Evolutionary conservation across 2,113 vertebrate genomes (phyloP).

Genomic region (Nanger granti): DNA sequence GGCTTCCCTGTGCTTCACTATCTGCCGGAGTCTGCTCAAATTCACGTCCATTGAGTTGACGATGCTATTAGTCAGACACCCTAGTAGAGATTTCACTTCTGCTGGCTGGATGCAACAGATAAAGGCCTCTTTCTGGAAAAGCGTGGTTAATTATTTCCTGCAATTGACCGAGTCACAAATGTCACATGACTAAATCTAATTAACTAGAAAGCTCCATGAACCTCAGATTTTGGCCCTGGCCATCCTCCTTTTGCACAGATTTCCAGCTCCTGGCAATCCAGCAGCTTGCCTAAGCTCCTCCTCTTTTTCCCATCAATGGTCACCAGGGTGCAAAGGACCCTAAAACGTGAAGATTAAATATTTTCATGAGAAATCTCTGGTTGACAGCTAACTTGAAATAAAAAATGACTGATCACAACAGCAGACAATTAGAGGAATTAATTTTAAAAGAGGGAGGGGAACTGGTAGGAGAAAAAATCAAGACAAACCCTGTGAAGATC

Average conservation of each 20-base stretch:
- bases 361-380: slow-evolving; percentile 4
- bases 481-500: neutral
- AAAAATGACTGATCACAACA: slow-evolving; percentile 24
- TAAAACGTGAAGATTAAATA: neutral
- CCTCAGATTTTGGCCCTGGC: neutral
- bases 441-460: neutral
- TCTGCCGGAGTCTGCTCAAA: neutral
- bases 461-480: neutral
- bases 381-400: slow-evolving; percentile 25
- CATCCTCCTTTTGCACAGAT: neutral
- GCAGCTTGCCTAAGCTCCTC: neutral
- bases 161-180: slow-evolving; percentile 29
- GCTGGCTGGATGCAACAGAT: neutral
- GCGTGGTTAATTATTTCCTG: slow-evolving; percentile 19
- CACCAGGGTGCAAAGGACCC: neutral
- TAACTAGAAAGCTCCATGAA: slow-evolving; percentile 16
- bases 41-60: neutral
- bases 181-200: slow-evolving; percentile 43
- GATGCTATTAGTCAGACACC: neutral
- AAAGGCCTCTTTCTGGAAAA: neutral
- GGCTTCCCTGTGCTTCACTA: neutral
- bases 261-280: neutral
- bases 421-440: slow-evolving; percentile 15
- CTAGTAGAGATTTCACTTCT: neutral
- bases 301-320: neutral